Evolutionary conservation across 2,113 vertebrate species (phyloP), one percentile per base, ranked within the genome.

Genomic region (Zosterops borbonicus): DNA sequence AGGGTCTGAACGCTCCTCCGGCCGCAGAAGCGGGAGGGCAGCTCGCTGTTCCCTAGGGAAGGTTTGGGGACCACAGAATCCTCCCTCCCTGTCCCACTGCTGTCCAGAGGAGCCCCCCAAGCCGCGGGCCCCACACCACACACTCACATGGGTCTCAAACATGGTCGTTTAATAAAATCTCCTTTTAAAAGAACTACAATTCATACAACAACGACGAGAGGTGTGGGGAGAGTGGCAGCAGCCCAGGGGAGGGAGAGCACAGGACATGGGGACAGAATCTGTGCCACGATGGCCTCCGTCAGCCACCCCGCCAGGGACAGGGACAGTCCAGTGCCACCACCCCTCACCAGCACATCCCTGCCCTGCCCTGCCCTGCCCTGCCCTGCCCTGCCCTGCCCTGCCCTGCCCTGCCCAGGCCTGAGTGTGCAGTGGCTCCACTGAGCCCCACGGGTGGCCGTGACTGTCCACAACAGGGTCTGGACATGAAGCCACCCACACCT

Each of bases 111-210:
- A 75, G 44, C 27, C 20, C 19, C 27, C 31, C 1, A 0, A 81
- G 37, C 60, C 5, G 19, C 5, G 24, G 31, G 65, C 53, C 80
- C 84, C 86, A 92, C 73, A 96, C 68, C 90, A 96, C 83, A 90
- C 87, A 91, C 74, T 88, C 69, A 5, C 84, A 73, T 92, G 53
- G 55, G 70, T 94, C 95, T 96, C 95, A 97, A 97, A 97, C 83
- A 92, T 68, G 77, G 37, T 96, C 6, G 1, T 97, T 97, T 97
- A 97, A 97, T 97, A 96, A 97, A 97, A 97, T 92, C 56, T 95
- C 71, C 65, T 92, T 91, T 91, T 83, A 95, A 95, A 97, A 96
- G 49, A 95, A 92, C 95, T 95, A 91, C 94, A 96, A n/a, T 95
- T 81, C 69, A 59, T 77, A 91, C 83, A 90, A 94, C 63, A 42